Conservation (phyloP, 2,113 vertebrate genomes). For the Takifugu flavidus region DNA sequence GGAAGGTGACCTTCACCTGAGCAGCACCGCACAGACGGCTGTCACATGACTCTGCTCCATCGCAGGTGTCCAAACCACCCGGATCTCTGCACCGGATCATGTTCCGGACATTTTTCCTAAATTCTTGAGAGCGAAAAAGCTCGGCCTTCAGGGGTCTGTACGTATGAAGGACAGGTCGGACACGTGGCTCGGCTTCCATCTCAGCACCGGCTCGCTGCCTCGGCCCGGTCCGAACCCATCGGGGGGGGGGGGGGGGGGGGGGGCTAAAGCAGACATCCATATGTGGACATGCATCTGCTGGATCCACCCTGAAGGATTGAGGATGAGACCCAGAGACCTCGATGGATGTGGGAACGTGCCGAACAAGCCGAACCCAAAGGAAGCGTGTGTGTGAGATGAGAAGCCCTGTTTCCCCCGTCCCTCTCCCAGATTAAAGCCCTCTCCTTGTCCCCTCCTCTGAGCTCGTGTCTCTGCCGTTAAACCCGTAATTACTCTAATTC, state of each 20-base stretch:
- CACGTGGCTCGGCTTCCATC: conserved; percentile 66
- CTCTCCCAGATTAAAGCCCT: conserved; percentile 2
- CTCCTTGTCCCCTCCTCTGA: conserved; percentile 15
- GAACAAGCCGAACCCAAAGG: conserved; percentile 5
- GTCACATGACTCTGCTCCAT: too few species aligned
- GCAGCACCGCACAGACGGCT: too few species aligned
- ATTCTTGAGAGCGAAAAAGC: too few species aligned
- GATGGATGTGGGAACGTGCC: conserved; percentile 5
- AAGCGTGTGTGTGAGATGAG: conserved; percentile 1
- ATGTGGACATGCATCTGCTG: conserved; percentile 56
- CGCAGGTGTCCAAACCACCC: too few species aligned
- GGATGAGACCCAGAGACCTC: conserved; percentile 26
- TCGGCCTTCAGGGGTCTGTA: too few species aligned
- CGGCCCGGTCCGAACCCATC: conserved; percentile 46
- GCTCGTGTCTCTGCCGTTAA: conserved; percentile 5
- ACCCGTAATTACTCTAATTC: conserved; percentile 66
- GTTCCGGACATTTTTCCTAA: too few species aligned
- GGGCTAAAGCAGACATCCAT: conserved; percentile 66
- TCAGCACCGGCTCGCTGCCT: conserved; percentile 51
- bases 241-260: conserved; percentile 23
- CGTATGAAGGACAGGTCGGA: conserved; percentile 34
- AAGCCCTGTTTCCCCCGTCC: background rate
- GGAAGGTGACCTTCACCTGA: too few species aligned
- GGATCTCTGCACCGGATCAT: too few species aligned
- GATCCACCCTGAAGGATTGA: conserved; percentile 16